Conservation (phyloP, 2,797 vertebrate species). For the Botia kubotai region DNA sequence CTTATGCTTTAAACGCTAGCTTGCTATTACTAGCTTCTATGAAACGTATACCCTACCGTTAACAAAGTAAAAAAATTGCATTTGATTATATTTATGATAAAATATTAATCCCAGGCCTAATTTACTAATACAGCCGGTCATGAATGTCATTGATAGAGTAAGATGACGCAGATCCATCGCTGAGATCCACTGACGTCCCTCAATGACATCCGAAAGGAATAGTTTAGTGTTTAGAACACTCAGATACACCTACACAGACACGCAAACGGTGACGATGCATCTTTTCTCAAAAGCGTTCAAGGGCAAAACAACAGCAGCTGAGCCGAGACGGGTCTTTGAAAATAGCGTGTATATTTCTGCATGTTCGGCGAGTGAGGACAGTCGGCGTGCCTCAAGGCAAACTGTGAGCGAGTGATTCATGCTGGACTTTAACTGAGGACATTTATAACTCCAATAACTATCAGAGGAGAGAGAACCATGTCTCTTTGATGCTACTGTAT, state of each 20-base stretch:
- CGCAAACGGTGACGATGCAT: neutral
- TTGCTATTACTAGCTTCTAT: too few relatives aligned
- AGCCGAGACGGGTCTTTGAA: neutral
- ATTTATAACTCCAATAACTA: neutral
- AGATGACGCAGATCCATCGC: neutral
- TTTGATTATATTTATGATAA: neutral
- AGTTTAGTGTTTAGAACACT: neutral
- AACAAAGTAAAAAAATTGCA: neutral
- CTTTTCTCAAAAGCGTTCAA: neutral
- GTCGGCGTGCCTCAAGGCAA: constrained; percentile 13
- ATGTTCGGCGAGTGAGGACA: constrained; percentile 1
- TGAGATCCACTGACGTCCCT: neutral
- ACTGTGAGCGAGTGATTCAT: constrained; percentile 14
- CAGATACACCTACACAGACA: neutral
- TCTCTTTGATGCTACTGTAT: neutral
- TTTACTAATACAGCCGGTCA: neutral
- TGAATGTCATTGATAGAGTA: neutral
- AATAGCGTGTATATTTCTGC: neutral
- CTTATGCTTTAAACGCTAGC: too few relatives aligned
- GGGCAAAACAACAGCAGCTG: neutral
- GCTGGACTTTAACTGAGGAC: neutral
- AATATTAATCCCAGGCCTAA: neutral
- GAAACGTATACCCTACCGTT: too few relatives aligned
- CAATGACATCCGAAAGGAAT: neutral
- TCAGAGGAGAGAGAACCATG: neutral